A percentile compares a stretch with the other conserved stretches of the same genome.
Conservation (phyloP, 2,888 invertebrate species). For the Chrysolina haemoptera region DNA sequence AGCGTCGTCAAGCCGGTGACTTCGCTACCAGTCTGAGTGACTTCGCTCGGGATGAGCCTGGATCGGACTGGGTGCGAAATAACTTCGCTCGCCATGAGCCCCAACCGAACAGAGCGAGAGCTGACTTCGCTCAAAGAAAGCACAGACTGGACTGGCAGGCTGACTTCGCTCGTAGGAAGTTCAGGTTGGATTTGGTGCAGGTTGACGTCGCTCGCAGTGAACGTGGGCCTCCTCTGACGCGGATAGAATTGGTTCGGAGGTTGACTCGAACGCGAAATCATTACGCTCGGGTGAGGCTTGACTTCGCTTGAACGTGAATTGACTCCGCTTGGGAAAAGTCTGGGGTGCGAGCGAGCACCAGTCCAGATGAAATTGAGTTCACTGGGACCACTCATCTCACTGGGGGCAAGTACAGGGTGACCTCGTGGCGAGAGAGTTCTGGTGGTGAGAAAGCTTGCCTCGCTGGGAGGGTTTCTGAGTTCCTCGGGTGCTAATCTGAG, state of each 20-base stretch:
- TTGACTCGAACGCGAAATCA: too few species aligned
- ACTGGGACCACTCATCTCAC: background rate
- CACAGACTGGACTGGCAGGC: background rate
- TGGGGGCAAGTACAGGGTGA: background rate
- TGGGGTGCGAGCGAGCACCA: background rate
- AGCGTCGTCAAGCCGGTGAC: constrained; percentile 30
- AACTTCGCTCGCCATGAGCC: background rate
- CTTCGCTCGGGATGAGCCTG: background rate
- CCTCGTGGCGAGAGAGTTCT: background rate
- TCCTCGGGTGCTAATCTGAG: constrained; percentile 27
- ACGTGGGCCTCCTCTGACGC: background rate
- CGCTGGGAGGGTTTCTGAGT: constrained; percentile 9
- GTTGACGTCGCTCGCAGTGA: background rate
- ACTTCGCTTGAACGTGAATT: too few species aligned
- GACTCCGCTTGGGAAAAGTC: constrained; percentile 13
- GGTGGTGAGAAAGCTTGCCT: background rate
- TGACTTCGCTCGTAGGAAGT: background rate
- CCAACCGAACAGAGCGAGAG: background rate
- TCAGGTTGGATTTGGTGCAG: background rate
- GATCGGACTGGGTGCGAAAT: background rate
- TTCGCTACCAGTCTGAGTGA: background rate
- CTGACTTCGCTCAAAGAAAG: background rate
- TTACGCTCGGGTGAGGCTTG: too few species aligned
- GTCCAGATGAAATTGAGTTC: background rate
- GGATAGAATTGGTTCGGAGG: background rate